Base-by-base conservation (phyloP, 2,888 invertebrate species). In the Epirrhoe tristata region DNA sequence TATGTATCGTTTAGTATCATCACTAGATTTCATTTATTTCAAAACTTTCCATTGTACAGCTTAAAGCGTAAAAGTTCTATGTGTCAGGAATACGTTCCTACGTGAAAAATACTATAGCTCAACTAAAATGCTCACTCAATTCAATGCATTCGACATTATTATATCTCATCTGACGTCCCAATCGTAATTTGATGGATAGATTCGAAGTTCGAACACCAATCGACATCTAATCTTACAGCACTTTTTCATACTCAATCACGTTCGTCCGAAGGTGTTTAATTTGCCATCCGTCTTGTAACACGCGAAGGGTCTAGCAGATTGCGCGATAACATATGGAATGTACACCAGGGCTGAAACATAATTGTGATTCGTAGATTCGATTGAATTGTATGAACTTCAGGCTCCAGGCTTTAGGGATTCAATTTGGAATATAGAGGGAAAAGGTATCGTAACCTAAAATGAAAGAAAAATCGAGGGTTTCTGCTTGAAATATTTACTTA, bases 241-340 rank as follows among this genome's bases (percentile, higher is more conserved):
- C 88, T 93, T 86, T 89, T 89, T 91, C 90, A 90, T 89, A 89
- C 92, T 93, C 93, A 82, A 93, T 93, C 92, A 93, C 89, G 71
- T 59, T 70, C 77, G 76, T 73, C 77, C 77, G 75, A 74, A 78
- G 83, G 85, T 82, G 79, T 87, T 89, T 89, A 89, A 89, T 88
- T 90, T 86, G 82, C 89, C 82, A 91, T 92, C 87, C 85, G 82
- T 90, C 91, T 90, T 89, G 79, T 80, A 86, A 83, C 88, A 89
- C 81, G 82, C 77, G 78, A 73, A 74, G 69, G 76, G 73, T 71
- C 72, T 74, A 77, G 70, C 71, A 67, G 68, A 78, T 78, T 73
- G 75, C 71, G 77, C 73, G 72, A 68, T 71, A 70, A 73, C 71
- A 54, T 66, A 71, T 65, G 67, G 58, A 65, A 56, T 63, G 59